Base-by-base conservation (phyloP, 2,888 invertebrate genomes). In the Smittia aterrima region DNA sequence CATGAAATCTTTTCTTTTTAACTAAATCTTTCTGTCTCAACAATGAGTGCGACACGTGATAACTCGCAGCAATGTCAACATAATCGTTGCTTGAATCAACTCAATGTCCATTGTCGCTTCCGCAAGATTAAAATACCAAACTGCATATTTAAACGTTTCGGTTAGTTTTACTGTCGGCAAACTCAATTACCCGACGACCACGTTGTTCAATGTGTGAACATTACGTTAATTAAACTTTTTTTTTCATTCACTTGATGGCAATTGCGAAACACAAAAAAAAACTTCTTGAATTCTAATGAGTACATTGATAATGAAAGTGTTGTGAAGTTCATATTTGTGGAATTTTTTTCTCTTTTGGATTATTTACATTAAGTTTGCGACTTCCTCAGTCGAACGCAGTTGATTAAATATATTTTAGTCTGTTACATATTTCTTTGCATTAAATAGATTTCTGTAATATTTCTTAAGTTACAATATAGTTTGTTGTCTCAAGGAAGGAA, bases 391-490 rank as follows among this genome's bases (percentile, higher is more conserved):
- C 32, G 9, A 32, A 32, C 32, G 32, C 32, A 32, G 9, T 32
- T 32, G 32, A 32, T 32, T 32, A 32, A 32, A 32, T 32, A 32
- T 32, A 6, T 13, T 6, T 47, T 13, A 6, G 11, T 47, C 16
- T 75, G 78, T 78, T 80, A 79, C 79, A 79, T 74, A 75, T 66
- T 76, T 53, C 54, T 72, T 58, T 58, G n/a, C 6, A 58, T 18
- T 58, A 58, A n/a, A 58, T n/a, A 58, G 47, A 9, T 16, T 13
- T 18, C 18, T 58, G 7, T 20, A 18, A 6, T 18, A 18, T 18
- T 1, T 58, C 20, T 62, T 20, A 62, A 18, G n/a, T 38, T 16
- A 18, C 6, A 7, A 6, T 58, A n/a, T 64, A 22, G 24, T 64
- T 54, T 54, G n/a, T 27, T 71, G 6, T 27, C 25, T 71, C 24